phyloP scores from a whole-genome alignment of 2,888 invertebrate species.

The Marasmarcha lunaedactyla region DNA sequence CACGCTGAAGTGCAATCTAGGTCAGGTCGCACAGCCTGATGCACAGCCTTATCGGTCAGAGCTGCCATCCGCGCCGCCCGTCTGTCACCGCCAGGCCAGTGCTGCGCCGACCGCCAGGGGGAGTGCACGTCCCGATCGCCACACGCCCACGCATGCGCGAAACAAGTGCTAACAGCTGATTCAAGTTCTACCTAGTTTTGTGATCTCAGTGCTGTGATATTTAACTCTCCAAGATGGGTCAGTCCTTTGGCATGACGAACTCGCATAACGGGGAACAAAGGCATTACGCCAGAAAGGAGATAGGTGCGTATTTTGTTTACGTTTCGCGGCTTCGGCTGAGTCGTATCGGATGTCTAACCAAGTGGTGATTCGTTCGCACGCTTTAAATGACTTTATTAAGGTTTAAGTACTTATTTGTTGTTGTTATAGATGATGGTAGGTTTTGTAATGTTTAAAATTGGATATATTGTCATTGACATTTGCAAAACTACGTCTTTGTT shows the following conservation, averaged over 20 bases:
- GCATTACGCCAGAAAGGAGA: constrained; percentile 57
- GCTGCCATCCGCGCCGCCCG: constrained; percentile 8
- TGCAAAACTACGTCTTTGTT: too few species aligned
- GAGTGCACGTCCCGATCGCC: neutral
- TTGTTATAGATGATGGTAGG: too few species aligned
- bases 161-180: constrained; percentile 40
- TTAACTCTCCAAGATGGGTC: constrained; percentile 46
- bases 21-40: too few species aligned
- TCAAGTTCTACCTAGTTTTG: constrained; percentile 20
- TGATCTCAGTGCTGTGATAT: constrained; percentile 40
- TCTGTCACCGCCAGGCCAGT: neutral
- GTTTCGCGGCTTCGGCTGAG: neutral
- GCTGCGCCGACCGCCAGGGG: neutral
- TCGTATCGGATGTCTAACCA: too few species aligned
- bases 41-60: constrained; percentile 10
- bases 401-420: too few species aligned
- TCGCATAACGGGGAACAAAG: constrained; percentile 50
- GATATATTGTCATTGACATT: too few species aligned
- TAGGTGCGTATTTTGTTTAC: constrained; percentile 35
- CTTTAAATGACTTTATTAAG: too few species aligned
- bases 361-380: too few species aligned
- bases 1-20: too few species aligned
- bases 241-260: constrained; percentile 58
- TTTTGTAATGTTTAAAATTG: too few species aligned
- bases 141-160: constrained; percentile 38